Base-by-base conservation (phyloP, 1,140 invertebrate species). In the Oscheius sp. region DNA sequence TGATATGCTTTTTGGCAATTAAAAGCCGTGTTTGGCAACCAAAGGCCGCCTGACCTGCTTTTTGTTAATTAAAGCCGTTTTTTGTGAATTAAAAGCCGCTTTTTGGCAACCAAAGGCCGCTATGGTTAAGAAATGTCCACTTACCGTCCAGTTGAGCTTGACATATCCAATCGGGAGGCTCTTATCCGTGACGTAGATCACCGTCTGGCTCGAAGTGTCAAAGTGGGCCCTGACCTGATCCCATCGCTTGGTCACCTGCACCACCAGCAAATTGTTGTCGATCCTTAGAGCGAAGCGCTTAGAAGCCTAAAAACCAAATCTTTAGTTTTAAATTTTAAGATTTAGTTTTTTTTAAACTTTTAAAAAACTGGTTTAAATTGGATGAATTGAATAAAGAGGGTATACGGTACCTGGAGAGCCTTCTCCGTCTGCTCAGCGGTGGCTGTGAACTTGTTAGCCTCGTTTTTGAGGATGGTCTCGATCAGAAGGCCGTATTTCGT, bases 381-480 rank as follows among this genome's bases (percentile, higher is more conserved):
- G 42, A 45, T 45, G 15, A 45, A 45, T 45, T 45, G 18, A 45
- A 45, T 18, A 45, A 45, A 45, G 18, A 45, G n/a, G 18, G 23
- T 45, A 45, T 45, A 45, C 61, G 61, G 18, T n/a, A 49, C 58
- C 29, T 71, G 45, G 18, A 49, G 18, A 3, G 69, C 69, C 20
- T 7, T 32, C 29, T 71, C 58, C 15, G 69, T 71, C 38, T 61
- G n/a, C 58, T 71, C 69, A 18, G 63, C 31, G 31, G 63, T 15
- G 10, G 58, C 38, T 63, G 38, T 42, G 42, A 71, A 71, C 29
- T 63, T 42, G 42, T 42, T 71, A 55, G 49, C 28, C 36, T 71
- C 69, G 18, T 71, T 62, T 15, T 71, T 71, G 26, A 71, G 29
- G 45, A 71, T 71, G 13, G 36, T 64, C 45, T 71, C 69, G 35